phyloP scores from a whole-genome alignment of 2,888 invertebrate species.

The Ochlodes sylvanus region DNA sequence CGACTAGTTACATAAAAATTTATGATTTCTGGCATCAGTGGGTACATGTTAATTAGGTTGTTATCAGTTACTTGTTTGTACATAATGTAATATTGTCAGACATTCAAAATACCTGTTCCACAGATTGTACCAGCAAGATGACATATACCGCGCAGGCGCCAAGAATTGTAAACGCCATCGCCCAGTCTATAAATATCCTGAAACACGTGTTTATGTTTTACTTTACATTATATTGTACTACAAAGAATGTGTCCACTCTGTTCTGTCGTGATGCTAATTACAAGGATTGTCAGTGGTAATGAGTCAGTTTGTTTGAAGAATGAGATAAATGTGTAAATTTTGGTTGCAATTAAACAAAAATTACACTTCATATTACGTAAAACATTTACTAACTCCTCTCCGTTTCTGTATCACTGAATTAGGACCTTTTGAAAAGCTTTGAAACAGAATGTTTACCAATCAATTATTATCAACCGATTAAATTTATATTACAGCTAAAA shows the following conservation, averaged over 20 bases:
- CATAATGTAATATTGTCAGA: conserved; percentile 5
- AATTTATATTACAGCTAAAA: too few species aligned
- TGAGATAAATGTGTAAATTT: not conserved
- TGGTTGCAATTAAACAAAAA: not conserved
- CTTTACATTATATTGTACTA: conserved; percentile 2
- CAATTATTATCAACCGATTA: too few species aligned
- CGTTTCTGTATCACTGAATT: too few species aligned
- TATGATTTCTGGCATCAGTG: too few species aligned
- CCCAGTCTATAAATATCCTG: conserved; percentile 89
- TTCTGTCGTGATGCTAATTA: not conserved
- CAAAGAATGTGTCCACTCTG: conserved; percentile 5
- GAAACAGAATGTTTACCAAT: too few species aligned
- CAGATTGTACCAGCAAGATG: conserved; percentile 89
- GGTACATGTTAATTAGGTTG: too few species aligned
- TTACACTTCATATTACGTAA: too few species aligned
- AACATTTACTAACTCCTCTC: too few species aligned
- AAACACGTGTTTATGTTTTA: conserved; percentile 52
- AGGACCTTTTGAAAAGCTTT: too few species aligned
- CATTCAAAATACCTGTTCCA: conserved; percentile 85
- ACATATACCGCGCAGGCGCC: conserved; percentile 91
- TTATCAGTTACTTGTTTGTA: not conserved
- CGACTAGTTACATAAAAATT: too few species aligned
- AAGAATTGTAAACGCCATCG: conserved; percentile 89
- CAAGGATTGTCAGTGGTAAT: too few species aligned
- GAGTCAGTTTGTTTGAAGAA: too few species aligned